A percentile compares a stretch with the other conserved stretches of the same genome.
These are phyloP conservation scores for Empis stercorea DNA, from an alignment of 2,888 invertebrate genomes.

Conservation along the genomic window DNA sequence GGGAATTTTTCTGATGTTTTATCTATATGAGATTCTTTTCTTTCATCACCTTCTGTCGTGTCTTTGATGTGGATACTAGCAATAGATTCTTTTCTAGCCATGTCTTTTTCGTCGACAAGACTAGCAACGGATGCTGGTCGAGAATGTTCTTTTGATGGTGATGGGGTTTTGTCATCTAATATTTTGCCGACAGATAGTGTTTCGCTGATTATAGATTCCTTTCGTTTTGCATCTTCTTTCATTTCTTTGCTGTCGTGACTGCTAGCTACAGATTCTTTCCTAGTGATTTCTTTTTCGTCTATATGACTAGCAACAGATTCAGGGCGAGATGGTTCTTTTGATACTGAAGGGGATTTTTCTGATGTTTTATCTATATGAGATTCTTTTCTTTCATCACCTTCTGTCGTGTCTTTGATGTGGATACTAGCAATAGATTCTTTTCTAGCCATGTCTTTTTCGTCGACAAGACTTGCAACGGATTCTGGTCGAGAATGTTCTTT, in stretches of 20 bases:
- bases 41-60: no score
- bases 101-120: constrained; percentile 14
- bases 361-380: no score
- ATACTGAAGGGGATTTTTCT: constrained; percentile 11
- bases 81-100: neutral
- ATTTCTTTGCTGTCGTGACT: no score
- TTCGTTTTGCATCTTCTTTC: constrained; percentile 9
- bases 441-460: constrained; percentile 12
- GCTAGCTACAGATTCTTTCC: no score
- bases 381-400: no score
- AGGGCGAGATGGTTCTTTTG: constrained; percentile 3
- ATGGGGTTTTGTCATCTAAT: constrained; percentile 11
- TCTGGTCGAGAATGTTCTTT: constrained; percentile 23
- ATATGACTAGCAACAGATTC: no score
- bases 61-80: no score
- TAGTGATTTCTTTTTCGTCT: no score
- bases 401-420: no score
- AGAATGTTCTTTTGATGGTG: constrained; percentile 14
- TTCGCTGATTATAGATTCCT: constrained; percentile 4
- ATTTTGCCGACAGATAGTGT: neutral
- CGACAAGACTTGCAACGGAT: constrained; percentile 16
- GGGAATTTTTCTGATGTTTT: no score
- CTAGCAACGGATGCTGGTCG: constrained; percentile 13
- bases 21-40: constrained; percentile 6
- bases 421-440: neutral